These are phyloP conservation scores for Liparis tanakae DNA, from an alignment of 2,797 vertebrate species.

Conservation along the genomic window DNA sequence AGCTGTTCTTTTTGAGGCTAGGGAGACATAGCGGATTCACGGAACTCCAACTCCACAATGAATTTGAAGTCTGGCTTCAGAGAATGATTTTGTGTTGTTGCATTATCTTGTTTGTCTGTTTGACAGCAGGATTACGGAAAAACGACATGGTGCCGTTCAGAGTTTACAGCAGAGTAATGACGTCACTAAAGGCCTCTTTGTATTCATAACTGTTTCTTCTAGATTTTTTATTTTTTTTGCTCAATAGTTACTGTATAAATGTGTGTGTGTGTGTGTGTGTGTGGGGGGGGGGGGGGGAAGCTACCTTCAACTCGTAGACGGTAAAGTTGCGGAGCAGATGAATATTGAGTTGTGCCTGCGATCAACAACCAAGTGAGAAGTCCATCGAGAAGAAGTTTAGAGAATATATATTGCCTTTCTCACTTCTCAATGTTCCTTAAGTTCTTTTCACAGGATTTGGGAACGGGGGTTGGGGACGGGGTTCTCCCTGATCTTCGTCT, in stretches of 20 bases:
- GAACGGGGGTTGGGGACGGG: background rate
- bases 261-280: too few species aligned
- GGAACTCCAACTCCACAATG: too few species aligned
- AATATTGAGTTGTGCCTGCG: constrained; percentile 33
- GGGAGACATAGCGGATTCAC: too few species aligned
- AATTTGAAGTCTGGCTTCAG: too few species aligned
- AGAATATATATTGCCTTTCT: constrained; percentile 61
- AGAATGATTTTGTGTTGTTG: too few species aligned
- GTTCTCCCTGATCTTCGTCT: constrained; percentile 12
- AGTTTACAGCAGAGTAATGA: constrained; percentile 1
- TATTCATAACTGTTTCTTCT: constrained; percentile 1
- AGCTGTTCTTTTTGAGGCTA: too few species aligned
- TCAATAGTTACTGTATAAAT: too few species aligned
- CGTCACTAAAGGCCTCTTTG: constrained; percentile 27
- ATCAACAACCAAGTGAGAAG: constrained; percentile 26
- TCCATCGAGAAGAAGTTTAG: constrained; percentile 13
- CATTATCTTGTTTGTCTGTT: background rate
- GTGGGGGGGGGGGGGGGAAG: too few species aligned
- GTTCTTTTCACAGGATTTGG: background rate
- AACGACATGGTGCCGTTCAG: background rate
- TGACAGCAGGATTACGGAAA: background rate
- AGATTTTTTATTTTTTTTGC: too few species aligned
- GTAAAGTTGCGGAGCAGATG: constrained; percentile 24
- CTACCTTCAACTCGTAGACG: too few species aligned
- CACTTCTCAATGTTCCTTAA: background rate